phyloP scores from a whole-genome alignment of 2,797 vertebrate genomes.

The Xenops minutus region DNA sequence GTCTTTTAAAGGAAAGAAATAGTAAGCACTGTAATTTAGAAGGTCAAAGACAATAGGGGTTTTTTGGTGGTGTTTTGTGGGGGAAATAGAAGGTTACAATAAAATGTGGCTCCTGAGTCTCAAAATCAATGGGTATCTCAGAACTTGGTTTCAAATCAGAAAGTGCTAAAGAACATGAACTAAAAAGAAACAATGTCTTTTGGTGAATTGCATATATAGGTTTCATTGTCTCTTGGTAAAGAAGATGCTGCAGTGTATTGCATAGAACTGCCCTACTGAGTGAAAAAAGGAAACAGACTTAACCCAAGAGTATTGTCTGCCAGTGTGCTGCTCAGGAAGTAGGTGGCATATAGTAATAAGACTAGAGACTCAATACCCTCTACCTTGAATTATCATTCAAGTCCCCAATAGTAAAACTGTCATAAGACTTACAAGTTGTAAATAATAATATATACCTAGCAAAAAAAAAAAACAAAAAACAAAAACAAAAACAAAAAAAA shows the following conservation, averaged over 20 bases:
- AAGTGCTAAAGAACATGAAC: background rate
- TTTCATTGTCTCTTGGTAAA: background rate
- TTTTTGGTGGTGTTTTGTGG: background rate
- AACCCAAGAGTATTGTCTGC: background rate
- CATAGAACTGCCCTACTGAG: background rate
- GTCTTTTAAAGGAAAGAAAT: background rate
- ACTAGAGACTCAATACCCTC: background rate
- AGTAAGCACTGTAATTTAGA: background rate
- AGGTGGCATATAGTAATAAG: background rate
- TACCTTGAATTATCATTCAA: background rate
- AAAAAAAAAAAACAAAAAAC: background rate
- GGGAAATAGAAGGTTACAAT: background rate
- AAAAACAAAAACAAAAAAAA: no score
- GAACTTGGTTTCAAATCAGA: background rate
- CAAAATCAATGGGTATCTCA: background rate
- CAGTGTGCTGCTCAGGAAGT: background rate
- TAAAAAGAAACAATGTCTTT: background rate
- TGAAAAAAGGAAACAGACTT: background rate
- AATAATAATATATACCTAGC: background rate
- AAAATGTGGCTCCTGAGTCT: background rate
- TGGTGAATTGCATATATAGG: background rate
- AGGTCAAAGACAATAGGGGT: fast-evolving
- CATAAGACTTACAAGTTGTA: background rate
- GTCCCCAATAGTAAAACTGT: background rate
- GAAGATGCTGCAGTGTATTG: background rate